Conservation (phyloP, 2,888 invertebrate species). For the Polyommatus icarus region DNA sequence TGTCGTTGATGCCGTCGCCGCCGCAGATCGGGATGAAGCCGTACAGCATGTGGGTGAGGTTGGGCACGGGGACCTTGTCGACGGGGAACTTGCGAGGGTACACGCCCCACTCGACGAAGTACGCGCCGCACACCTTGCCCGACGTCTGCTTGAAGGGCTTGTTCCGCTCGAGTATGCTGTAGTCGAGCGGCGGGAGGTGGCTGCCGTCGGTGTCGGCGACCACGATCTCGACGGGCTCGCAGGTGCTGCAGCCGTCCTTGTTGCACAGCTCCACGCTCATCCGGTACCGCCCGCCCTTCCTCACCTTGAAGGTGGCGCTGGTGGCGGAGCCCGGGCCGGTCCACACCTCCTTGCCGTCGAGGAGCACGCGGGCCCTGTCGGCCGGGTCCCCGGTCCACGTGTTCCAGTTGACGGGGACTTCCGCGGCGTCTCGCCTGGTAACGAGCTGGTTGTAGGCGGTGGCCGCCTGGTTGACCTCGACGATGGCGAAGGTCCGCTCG, state of each 20-base stretch:
- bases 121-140: slow-evolving; percentile 71
- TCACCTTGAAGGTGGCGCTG: slow-evolving; percentile 69
- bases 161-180: slow-evolving; percentile 65
- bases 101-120: slow-evolving; percentile 77
- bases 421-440: slow-evolving; percentile 63
- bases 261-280: slow-evolving; percentile 73
- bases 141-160: slow-evolving; percentile 74
- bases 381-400: slow-evolving; percentile 74
- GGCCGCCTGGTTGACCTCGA: slow-evolving; percentile 75
- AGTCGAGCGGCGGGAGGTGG: slow-evolving; percentile 69
- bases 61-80: slow-evolving; percentile 68
- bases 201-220: slow-evolving; percentile 77
- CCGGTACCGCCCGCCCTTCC: slow-evolving; percentile 70
- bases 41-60: slow-evolving; percentile 70
- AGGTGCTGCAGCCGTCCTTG: slow-evolving; percentile 65
- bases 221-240: slow-evolving; percentile 68
- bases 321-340: slow-evolving; percentile 59
- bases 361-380: slow-evolving; percentile 58
- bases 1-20: slow-evolving; percentile 76
- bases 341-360: slow-evolving; percentile 68
- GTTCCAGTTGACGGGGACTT: slow-evolving; percentile 74
- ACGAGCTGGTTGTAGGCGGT: slow-evolving; percentile 76
- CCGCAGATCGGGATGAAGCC: slow-evolving; percentile 76
- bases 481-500: slow-evolving; percentile 69
- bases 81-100: slow-evolving; percentile 74